phyloP scores from a whole-genome alignment of 2,888 invertebrate genomes.

The Drosophila lutescens region DNA sequence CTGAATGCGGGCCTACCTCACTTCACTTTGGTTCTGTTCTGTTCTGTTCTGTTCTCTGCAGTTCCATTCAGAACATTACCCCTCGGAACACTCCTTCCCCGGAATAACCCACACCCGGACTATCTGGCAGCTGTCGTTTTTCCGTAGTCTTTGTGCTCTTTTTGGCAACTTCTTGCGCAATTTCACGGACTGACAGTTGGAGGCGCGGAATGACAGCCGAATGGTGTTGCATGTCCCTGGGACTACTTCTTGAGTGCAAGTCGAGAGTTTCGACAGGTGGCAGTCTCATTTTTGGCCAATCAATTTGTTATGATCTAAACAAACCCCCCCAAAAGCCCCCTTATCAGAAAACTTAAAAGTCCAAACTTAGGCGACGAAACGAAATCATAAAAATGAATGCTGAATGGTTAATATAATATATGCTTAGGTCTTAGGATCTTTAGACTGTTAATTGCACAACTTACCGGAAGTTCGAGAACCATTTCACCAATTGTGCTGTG shows the following conservation, averaged over 20 bases:
- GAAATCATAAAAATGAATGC: slow-evolving; percentile 77
- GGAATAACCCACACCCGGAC: slow-evolving; percentile 21
- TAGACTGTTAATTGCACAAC: slow-evolving; percentile 72
- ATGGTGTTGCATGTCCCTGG: slow-evolving; percentile 58
- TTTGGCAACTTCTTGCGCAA: slow-evolving; percentile 66
- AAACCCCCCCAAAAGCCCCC: neutral
- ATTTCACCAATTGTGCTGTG: slow-evolving; percentile 99
- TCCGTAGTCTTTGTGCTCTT: slow-evolving; percentile 28
- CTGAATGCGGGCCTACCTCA: slow-evolving; percentile 40
- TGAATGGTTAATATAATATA: slow-evolving; percentile 32
- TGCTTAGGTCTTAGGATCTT: neutral
- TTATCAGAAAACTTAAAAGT: slow-evolving; percentile 9
- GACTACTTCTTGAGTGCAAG: slow-evolving; percentile 71
- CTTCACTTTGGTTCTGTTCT: slow-evolving; percentile 8
- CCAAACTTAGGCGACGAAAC: slow-evolving; percentile 15
- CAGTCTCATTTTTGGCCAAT: slow-evolving; percentile 45
- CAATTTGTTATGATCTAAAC: slow-evolving; percentile 29
- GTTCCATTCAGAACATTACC: slow-evolving; percentile 7
- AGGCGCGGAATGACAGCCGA: slow-evolving; percentile 57
- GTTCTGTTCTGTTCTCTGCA: no score
- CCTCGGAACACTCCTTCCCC: slow-evolving; percentile 1
- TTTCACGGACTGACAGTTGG: slow-evolving; percentile 58
- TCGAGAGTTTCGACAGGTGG: slow-evolving; percentile 71
- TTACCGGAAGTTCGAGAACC: slow-evolving; percentile 99
- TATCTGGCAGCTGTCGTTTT: slow-evolving; percentile 65